These are phyloP conservation scores for Drosophila melanica DNA, from an alignment of 1,140 invertebrate species.

Conservation along the genomic window DNA sequence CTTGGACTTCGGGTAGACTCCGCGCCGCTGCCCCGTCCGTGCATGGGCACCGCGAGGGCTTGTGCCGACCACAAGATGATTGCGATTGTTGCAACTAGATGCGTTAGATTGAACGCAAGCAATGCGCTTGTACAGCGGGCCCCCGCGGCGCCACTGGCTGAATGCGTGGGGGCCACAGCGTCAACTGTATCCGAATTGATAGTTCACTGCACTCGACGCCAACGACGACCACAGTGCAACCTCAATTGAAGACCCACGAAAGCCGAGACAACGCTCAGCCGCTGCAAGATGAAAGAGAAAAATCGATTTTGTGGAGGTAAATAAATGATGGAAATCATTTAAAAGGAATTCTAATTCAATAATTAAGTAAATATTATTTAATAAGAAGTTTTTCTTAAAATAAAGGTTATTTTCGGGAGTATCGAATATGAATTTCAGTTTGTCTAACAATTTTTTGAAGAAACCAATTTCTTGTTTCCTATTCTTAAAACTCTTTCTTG, in stretches of 20 bases:
- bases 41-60: slow-evolving; percentile 83
- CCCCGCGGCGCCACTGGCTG: slow-evolving; percentile 83
- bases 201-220: slow-evolving; percentile 52
- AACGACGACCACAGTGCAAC: neutral
- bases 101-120: slow-evolving; percentile 58
- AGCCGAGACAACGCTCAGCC: neutral
- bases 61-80: slow-evolving; percentile 66
- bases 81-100: slow-evolving; percentile 59
- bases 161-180: slow-evolving; percentile 83
- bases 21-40: slow-evolving; percentile 34
- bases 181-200: slow-evolving; percentile 71
- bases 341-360: neutral
- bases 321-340: neutral
- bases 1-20: slow-evolving; percentile 20
- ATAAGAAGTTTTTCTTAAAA: too few species aligned
- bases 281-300: neutral
- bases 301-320: neutral
- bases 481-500: too few species aligned
- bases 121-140: slow-evolving; percentile 76
- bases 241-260: slow-evolving; percentile 11
- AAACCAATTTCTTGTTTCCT: too few species aligned
- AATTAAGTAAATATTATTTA: too few species aligned
- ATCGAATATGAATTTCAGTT: too few species aligned
- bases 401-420: too few species aligned
- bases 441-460: too few species aligned